Percentiles rank a stretch among this genome's conserved stretches.
These are phyloP conservation scores for Gastrophryne carolinensis DNA, from an alignment of 2,797 vertebrate species.

Conservation along the genomic window DNA sequence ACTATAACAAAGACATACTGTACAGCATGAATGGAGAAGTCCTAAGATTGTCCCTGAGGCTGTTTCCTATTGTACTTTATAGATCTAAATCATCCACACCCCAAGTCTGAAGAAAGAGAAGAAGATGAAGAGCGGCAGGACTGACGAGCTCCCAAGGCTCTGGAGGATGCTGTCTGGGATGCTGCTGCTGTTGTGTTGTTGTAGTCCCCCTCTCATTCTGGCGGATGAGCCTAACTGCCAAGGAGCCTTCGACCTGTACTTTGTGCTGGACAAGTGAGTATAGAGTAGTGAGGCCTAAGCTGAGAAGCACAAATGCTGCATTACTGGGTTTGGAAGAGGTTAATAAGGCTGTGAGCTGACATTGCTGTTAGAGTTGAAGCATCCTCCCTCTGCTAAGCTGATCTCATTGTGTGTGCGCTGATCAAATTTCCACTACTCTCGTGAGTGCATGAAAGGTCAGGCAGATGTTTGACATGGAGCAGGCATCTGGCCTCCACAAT, in stretches of 20 bases:
- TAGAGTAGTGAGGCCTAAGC: not conserved
- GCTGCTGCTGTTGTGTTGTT: not conserved
- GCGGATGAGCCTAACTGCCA: constrained; percentile 79
- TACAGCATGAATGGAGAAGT: not conserved
- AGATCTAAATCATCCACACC: not conserved
- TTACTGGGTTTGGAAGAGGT: not conserved
- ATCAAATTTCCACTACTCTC: not conserved
- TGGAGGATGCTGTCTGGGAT: constrained; percentile 29
- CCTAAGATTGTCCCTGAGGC: not conserved
- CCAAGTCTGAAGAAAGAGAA: not conserved
- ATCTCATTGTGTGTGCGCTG: constrained; percentile 19
- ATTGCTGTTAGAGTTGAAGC: not conserved
- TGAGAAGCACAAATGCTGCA: not conserved
- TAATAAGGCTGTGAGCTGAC: not conserved
- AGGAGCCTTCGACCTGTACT: constrained; percentile 90
- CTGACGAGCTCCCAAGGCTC: constrained; percentile 1
- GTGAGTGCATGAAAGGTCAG: constrained; percentile 39
- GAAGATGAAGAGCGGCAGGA: constrained; percentile 13
- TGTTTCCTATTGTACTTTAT: not conserved
- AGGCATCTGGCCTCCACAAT: not conserved
- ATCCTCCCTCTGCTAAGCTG: constrained; percentile 19
- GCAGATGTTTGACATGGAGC: constrained; percentile 33
- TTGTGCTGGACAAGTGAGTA: constrained; percentile 88
- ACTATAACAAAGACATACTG: constrained; percentile 1
- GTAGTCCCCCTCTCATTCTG: constrained; percentile 6